Evolutionary conservation across 2,888 invertebrate species (phyloP).

Genomic region (Melinaea marsaeus): DNA sequence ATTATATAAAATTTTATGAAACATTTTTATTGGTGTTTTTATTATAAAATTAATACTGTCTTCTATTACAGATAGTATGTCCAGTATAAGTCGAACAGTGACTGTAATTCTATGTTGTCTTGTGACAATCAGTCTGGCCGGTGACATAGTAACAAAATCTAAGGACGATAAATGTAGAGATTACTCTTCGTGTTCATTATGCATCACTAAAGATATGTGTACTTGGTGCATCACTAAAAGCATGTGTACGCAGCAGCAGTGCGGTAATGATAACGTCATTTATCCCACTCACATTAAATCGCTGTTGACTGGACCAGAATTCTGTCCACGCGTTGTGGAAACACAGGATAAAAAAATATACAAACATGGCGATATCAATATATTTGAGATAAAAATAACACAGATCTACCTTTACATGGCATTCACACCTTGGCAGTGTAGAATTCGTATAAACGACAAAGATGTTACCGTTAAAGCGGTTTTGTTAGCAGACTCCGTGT

Average conservation of each 20-base stretch:
- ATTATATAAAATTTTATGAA: not conserved
- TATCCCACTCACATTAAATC: constrained; percentile 50
- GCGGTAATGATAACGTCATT: constrained; percentile 64
- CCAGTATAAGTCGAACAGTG: not conserved
- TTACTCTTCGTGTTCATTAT: constrained; percentile 50
- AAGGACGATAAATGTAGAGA: constrained; percentile 34
- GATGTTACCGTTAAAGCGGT: constrained; percentile 44
- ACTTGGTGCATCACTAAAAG: constrained; percentile 65
- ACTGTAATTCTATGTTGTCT: not conserved
- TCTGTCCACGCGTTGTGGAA: constrained; percentile 55
- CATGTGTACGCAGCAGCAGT: constrained; percentile 56
- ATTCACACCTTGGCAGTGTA: constrained; percentile 65
- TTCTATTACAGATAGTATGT: constrained; percentile 4
- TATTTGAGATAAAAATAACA: constrained; percentile 53
- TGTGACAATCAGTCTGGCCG: constrained; percentile 12
- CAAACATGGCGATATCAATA: constrained; percentile 50
- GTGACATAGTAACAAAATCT: constrained; percentile 26
- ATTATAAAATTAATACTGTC: not conserved
- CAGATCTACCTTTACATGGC: constrained; percentile 66
- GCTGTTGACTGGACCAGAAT: constrained; percentile 56
- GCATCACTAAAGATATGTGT: constrained; percentile 49
- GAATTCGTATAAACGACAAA: constrained; percentile 40
- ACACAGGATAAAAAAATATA: constrained; percentile 40
- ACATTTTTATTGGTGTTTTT: not conserved
- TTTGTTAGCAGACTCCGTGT: constrained; percentile 50